Conservation (phyloP, 2,113 vertebrate species). For the Beaufortia kweichowensis region DNA sequence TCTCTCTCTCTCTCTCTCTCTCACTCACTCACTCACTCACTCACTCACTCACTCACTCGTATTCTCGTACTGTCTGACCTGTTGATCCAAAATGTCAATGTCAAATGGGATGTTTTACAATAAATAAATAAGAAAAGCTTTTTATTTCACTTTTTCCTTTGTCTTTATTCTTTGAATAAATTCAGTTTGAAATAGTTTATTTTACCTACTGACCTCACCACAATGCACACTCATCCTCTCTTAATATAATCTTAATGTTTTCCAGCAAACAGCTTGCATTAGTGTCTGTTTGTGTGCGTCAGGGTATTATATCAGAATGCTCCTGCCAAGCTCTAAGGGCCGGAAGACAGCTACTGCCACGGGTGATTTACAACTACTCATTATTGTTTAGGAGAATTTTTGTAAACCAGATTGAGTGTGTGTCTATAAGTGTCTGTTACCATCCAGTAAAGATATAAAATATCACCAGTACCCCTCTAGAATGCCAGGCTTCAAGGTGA, state of each 20-base stretch:
- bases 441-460: slow-evolving; percentile 3
- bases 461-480: slow-evolving; percentile 33
- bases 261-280: slow-evolving; percentile 50
- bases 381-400: slow-evolving; percentile 38
- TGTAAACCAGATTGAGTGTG: slow-evolving; percentile 9
- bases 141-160: slow-evolving; percentile 15
- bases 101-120: slow-evolving; percentile 52
- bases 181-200: background rate
- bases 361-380: slow-evolving; percentile 61
- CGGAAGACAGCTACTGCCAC: slow-evolving; percentile 63
- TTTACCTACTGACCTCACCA: slow-evolving; percentile 1
- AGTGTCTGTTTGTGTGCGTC: slow-evolving; percentile 40
- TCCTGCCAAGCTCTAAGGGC: slow-evolving; percentile 41
- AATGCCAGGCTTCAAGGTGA: slow-evolving; percentile 16
- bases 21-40: too few relatives aligned
- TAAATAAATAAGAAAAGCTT: slow-evolving; percentile 23
- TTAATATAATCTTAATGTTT: slow-evolving; percentile 38
- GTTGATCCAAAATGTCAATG: slow-evolving; percentile 37
- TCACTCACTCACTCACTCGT: slow-evolving; percentile 42
- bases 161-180: slow-evolving; percentile 45
- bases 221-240: slow-evolving; percentile 62
- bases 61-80: too few relatives aligned
- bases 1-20: slow-evolving; percentile 59
- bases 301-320: slow-evolving; percentile 38
- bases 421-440: slow-evolving; percentile 27